Evolutionary conservation across 2,797 vertebrate species (phyloP), one percentile per base, ranked within the genome.

Genomic region (Argyrosomus regius): DNA sequence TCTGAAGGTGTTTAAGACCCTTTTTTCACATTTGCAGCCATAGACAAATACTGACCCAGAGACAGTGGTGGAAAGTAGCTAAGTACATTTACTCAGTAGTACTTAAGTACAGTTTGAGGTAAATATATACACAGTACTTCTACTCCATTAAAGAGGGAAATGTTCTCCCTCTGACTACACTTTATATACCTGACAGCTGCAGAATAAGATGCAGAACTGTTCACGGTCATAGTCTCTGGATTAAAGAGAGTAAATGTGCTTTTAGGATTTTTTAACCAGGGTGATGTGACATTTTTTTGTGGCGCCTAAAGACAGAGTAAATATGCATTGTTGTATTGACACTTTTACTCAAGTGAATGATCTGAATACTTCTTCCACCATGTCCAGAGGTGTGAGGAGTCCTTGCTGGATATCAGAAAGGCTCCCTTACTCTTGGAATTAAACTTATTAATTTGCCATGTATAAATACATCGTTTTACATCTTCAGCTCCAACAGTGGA

Each of bases 391-490:
- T 53, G 57, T 49, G 41, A 49, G 39, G 43, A 39, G 20, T 56
- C 7, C 24, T 14, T 17, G 11, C 56, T 50, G 28, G n/a, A 39
- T 26, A 35, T 7, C 31, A 7, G 31, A 35, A 35, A 35, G 0
- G 58, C 17, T 35, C 77, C 82, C 67, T 66, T 53, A 80, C 79
- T 89, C 26, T 28, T 26, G 31, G 6, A 35, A 35, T 35, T 35
- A 4, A 1, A 4, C 41, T n/a, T 54, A 10, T 53, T 59, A 39
- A 89, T 0, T 35, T 26, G 0, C 22, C 31, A 35, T 6, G 3
- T 61, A 9, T 31, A 31, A 35, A 17, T 20, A 26, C 24, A 22
- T 49, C 12, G 3, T 67, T 43, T 13, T 17, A 35, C 35, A 39
- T 17, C 17, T 24, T 81, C 74, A 66, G 35, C 70, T n/a, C 46